A percentile compares a stretch with the other conserved stretches of the same genome.
Evolutionary conservation across 2,797 vertebrate species (phyloP).

Genomic region (Hemibagrus guttatus): DNA sequence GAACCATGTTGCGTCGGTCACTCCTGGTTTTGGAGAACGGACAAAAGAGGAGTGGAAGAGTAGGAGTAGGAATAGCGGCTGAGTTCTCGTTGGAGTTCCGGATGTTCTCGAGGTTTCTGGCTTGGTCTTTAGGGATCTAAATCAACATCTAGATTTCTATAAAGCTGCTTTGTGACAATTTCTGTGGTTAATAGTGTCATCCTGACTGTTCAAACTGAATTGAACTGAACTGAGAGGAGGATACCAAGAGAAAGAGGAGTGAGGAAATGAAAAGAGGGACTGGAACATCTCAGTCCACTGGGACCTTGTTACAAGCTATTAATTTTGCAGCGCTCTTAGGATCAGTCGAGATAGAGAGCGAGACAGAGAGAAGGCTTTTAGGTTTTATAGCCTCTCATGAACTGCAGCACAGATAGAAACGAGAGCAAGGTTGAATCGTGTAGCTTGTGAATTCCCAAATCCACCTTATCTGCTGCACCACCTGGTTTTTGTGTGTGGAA

Average conservation of each 20-base stretch:
- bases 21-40: not conserved
- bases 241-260: slow-evolving; percentile 6
- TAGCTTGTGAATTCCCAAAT: slow-evolving; percentile 3
- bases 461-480: slow-evolving; percentile 39
- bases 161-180: not conserved
- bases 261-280: slow-evolving; percentile 41
- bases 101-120: not conserved
- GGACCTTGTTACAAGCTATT: slow-evolving; percentile 58
- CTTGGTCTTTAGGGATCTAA: not conserved
- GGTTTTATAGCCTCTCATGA: slow-evolving; percentile 9
- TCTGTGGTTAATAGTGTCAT: not conserved
- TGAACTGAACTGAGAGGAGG: not conserved
- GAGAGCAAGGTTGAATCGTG: slow-evolving; percentile 10
- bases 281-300: slow-evolving; percentile 29
- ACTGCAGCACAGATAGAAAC: slow-evolving; percentile 16
- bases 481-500: slow-evolving; percentile 42
- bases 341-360: slow-evolving; percentile 13
- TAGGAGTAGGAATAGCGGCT: not conserved
- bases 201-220: no score
- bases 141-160: not conserved
- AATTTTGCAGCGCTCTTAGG: slow-evolving; percentile 54
- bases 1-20: not conserved
- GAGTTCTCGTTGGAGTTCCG: not conserved
- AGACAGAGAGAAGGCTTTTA: slow-evolving; percentile 33
- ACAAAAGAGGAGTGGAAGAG: not conserved